Evolutionary conservation across 2,888 invertebrate species (phyloP).

Genomic region (Drosophila kambysellisi): DNA sequence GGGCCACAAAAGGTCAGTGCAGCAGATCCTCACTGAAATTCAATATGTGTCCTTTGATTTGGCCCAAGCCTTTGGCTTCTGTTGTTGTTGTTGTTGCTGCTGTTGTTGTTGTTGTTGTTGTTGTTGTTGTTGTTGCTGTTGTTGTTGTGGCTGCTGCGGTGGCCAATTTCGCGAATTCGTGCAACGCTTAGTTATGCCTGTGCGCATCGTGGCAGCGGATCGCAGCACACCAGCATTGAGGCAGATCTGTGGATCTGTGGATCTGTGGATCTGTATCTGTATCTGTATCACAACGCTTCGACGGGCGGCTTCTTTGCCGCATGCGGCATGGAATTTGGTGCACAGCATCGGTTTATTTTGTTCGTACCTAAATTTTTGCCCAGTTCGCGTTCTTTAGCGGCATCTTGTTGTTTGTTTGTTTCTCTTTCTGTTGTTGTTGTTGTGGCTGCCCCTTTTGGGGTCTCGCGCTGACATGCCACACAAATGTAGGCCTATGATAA

Average conservation of each 20-base stretch:
- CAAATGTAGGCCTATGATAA: conserved; percentile 78
- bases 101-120: conserved; percentile 14
- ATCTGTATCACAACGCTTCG: conserved; percentile 51
- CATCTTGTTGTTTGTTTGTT: conserved; percentile 35
- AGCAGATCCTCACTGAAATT: conserved; percentile 60
- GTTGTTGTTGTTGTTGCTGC: conserved; percentile 20
- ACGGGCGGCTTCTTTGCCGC: conserved; percentile 72
- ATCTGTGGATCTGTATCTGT: conserved; percentile 33
- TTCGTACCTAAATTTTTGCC: conserved; percentile 65
- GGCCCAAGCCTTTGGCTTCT: conserved; percentile 39
- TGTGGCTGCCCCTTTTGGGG: conserved; percentile 20
- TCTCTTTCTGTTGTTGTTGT: conserved; percentile 17
- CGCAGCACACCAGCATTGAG: conserved; percentile 23
- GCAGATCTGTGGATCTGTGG: conserved; percentile 1
- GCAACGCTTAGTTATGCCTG: conserved; percentile 73
- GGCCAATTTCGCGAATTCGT: conserved; percentile 79
- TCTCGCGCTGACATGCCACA: conserved; percentile 55
- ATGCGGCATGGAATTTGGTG: conserved; percentile 61
- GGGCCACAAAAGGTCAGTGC: conserved; percentile 65
- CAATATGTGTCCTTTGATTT: conserved; percentile 74
- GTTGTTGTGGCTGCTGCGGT: conserved; percentile 60
- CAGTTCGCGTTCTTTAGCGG: conserved; percentile 55
- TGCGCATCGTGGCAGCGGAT: conserved; percentile 12
- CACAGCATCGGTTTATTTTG: conserved; percentile 36
- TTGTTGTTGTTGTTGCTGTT: conserved; percentile 14